These are phyloP conservation scores for Pandemis corylana DNA, from an alignment of 2,888 invertebrate species.

Conservation along the genomic window DNA sequence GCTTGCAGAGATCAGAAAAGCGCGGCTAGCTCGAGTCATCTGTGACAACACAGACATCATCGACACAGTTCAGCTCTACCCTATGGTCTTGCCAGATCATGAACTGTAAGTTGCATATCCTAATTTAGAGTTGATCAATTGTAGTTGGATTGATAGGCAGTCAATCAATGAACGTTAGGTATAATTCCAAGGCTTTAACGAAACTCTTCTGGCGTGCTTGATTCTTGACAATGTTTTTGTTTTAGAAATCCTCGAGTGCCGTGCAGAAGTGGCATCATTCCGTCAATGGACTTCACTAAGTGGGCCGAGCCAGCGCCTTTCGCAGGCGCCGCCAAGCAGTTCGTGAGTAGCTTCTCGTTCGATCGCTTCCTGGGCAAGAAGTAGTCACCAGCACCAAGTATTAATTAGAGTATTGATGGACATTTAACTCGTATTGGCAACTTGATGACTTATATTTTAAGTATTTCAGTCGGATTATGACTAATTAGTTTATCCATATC, in stretches of 20 bases:
- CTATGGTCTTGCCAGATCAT: constrained; percentile 96
- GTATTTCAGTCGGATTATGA: not conserved
- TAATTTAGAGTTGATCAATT: not conserved
- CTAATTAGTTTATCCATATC: not conserved
- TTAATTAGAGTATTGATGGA: constrained; percentile 57
- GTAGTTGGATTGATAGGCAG: not conserved
- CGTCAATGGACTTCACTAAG: constrained; percentile 94
- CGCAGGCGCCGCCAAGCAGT: constrained; percentile 81
- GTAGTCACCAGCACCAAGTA: constrained; percentile 67
- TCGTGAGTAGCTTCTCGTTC: constrained; percentile 87
- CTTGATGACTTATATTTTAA: not conserved
- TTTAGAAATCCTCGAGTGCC: constrained; percentile 95
- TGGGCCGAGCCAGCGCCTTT: constrained; percentile 91
- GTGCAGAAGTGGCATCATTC: constrained; percentile 94
- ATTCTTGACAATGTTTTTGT: not conserved
- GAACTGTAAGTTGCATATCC: constrained; percentile 90
- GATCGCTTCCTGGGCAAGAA: constrained; percentile 80
- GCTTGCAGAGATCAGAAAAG: constrained; percentile 92
- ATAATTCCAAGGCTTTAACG: not conserved
- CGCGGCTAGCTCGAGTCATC: constrained; percentile 91
- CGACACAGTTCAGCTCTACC: constrained; percentile 95
- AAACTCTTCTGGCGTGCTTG: too few relatives aligned
- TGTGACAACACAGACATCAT: constrained; percentile 97
- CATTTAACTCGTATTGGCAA: constrained; percentile 49
- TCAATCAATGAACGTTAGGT: not conserved